Conservation (phyloP, 2,797 vertebrate genomes). For the Cetoscarus ocellatus region DNA sequence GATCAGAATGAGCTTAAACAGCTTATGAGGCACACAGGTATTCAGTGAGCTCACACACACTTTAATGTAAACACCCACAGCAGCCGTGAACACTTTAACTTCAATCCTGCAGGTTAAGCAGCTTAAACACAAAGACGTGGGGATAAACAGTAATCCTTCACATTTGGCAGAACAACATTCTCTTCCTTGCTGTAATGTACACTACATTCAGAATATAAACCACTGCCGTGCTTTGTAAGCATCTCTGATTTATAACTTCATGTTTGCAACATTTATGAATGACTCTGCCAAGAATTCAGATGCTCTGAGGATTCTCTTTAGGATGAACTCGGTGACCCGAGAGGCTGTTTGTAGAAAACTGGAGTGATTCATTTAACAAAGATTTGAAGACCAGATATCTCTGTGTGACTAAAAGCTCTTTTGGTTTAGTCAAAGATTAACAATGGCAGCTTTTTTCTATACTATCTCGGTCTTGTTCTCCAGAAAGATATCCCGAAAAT, state of each 20-base stretch:
- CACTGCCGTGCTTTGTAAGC: not conserved
- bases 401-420: not conserved
- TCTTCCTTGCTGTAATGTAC: slow-evolving; percentile 26
- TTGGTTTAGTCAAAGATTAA: not conserved
- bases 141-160: slow-evolving; percentile 48
- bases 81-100: slow-evolving; percentile 21
- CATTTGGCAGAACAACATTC: slow-evolving; percentile 39
- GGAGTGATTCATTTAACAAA: slow-evolving; percentile 28
- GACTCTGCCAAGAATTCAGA: not conserved
- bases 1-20: slow-evolving; percentile 7
- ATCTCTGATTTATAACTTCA: not conserved
- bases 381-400: not conserved
- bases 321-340: slow-evolving; percentile 14
- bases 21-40: not conserved
- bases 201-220: slow-evolving; percentile 20
- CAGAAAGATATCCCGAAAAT: slow-evolving; percentile 26
- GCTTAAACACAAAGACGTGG: slow-evolving; percentile 52
- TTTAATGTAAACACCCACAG: slow-evolving; percentile 42
- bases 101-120: slow-evolving; percentile 57
- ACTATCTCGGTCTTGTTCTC: not conserved
- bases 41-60: slow-evolving; percentile 8
- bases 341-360: not conserved
- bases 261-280: not conserved
- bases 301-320: not conserved
- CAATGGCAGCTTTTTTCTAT: not conserved